These are phyloP conservation scores for Itoplectis maculator DNA, from an alignment of 2,888 invertebrate genomes.

Conservation along the genomic window DNA sequence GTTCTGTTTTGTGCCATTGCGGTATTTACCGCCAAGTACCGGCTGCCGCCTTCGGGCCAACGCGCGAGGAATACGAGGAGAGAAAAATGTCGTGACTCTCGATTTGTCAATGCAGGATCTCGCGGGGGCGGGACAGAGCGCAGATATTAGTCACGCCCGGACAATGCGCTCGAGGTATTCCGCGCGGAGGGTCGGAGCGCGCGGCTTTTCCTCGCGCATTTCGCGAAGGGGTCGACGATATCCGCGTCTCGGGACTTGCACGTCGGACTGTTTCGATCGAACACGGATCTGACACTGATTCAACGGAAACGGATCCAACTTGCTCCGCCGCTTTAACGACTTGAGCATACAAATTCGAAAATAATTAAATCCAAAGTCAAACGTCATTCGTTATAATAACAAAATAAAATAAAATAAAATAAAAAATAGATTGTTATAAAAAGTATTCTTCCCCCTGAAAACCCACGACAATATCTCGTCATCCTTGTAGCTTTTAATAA, in stretches of 20 bases:
- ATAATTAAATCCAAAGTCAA: background rate
- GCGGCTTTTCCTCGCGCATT: no score
- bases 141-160: conserved; percentile 79
- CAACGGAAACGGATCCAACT: no score
- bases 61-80: conserved; percentile 23
- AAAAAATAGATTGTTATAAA: background rate
- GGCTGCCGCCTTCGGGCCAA: conserved; percentile 37
- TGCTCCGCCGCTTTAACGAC: no score
- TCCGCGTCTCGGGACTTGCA: conserved; percentile 27
- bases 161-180: conserved; percentile 73
- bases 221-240: conserved; percentile 36
- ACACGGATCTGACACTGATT: no score
- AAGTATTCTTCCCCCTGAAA: background rate
- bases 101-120: conserved; percentile 81
- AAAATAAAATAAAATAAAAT: no score
- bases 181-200: conserved; percentile 12
- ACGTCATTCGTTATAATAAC: no score
- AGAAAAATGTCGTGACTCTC: conserved; percentile 65
- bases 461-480: background rate
- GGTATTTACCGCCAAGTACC: background rate
- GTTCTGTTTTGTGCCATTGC: conserved; percentile 24
- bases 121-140: conserved; percentile 69
- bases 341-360: no score
- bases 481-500: no score
- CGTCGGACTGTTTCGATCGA: background rate